Evolutionary conservation across 53 echinoderm and acorn worm species (phyloP), one percentile per base, ranked within the genome.

Genomic region (Patiria pectinifera): DNA sequence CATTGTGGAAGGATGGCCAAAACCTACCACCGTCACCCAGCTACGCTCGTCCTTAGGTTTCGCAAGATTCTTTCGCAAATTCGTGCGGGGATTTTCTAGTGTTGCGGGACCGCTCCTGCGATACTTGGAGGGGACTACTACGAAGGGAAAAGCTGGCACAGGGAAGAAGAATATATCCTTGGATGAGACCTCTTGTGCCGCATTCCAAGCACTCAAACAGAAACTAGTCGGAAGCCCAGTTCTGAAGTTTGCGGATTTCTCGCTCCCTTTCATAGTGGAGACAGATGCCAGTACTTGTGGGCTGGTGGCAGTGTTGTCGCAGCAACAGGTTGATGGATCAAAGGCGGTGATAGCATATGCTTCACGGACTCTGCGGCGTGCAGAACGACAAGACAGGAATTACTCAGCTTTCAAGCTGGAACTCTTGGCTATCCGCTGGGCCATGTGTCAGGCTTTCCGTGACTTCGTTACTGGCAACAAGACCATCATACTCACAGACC

Each of bases 41-140:
- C 86, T 94, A 3, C 79, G 96, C 25, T 69, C 83, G 2, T 95
- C 94, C 82, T 87, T 94, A 19, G 94, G 94, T 13, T 91, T 96
- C 44, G 87, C 94, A 6, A 94, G 96, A 6, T 96, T 91, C 74
- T 96, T 92, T 75, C 47, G 94, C 21, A 93, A 93, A 23, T 94
- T 96, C 44, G 69, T 96, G 1, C 46, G 53, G 15, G 84, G 83
- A n/a, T 96, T 90, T 23, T 81, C 96, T 1, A 75, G 35, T 5
- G 74, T 96, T 43, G 91, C 93, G 62, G 87, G 62, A n/a, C 96
- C 96, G 15, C 79, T 94, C 24, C 78, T 91, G 23, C 26, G 16
- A 9, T 63, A 82, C 48, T 47, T 84, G 6, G 4, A 62, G 19
- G 48, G 24, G 48, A 82, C 59, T 21, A 45, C 82, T 82, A 58